A percentile compares a stretch with the other conserved stretches of the same genome.
phyloP scores from a whole-genome alignment of 1,140 invertebrate species.

The Lethrus apterus region DNA sequence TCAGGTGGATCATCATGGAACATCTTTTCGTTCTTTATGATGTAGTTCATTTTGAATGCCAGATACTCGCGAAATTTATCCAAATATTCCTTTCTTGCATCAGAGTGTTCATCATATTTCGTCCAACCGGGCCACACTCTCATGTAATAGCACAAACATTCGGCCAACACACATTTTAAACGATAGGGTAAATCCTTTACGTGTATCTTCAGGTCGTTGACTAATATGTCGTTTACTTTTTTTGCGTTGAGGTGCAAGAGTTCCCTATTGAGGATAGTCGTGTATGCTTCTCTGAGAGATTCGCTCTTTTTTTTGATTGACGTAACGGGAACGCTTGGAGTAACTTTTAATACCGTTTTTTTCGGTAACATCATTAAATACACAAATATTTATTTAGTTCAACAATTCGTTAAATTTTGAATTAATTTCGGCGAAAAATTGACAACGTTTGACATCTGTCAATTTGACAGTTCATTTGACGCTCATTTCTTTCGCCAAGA shows the following conservation, averaged over 20 bases:
- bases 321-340: background rate
- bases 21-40: slow-evolving; percentile 1
- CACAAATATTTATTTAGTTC: no score
- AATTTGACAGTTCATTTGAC: no score
- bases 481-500: no score
- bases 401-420: no score
- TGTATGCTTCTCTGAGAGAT: slow-evolving; percentile 1
- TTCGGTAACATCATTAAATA: background rate
- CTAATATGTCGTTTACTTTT: background rate
- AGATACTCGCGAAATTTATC: slow-evolving; percentile 6
- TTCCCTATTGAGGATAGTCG: background rate
- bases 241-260: background rate
- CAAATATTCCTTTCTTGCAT: background rate
- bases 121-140: slow-evolving; percentile 9
- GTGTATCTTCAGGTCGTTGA: background rate
- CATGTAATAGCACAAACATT: slow-evolving; percentile 10
- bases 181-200: background rate
- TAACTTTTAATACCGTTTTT: slow-evolving; percentile 1
- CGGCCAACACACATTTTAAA: slow-evolving; percentile 8
- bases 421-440: no score
- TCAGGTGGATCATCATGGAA: slow-evolving; percentile 5
- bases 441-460: no score
- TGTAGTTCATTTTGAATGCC: slow-evolving; percentile 5
- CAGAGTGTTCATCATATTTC: background rate
- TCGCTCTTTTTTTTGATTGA: background rate